Base-by-base conservation (phyloP, 2,888 invertebrate species). In the Biston stratarius region DNA sequence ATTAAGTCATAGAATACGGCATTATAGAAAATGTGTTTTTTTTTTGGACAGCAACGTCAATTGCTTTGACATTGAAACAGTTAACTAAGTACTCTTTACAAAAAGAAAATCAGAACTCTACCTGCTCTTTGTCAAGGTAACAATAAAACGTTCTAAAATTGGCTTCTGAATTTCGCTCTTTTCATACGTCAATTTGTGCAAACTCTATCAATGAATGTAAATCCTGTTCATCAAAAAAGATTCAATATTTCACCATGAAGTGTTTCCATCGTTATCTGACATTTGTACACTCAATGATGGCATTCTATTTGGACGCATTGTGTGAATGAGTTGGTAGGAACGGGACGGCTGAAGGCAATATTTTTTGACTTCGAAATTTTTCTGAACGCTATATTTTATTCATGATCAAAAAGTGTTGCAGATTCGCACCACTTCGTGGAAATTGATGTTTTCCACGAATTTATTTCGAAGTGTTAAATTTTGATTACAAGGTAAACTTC, bases 381-480 rank as follows among this genome's bases (percentile, higher is more conserved):
- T 56, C 24, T 67, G 49, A 64, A 67, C 66, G 67, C 40, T 48
- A 77, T 78, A 76, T 76, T 76, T 78, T 78, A 77, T 80, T 77
- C 72, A 77, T 77, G 60, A 33, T 64, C 48, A 12, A 57, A 66
- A 73, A 69, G 61, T 63, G 61, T 61, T 51, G 64, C 70, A 71
- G 62, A 67, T 70, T 70, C 40, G 58, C 48, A 60, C 64, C 69
- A 62, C 70, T 71, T 71, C 69, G 57, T 51, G 49, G 52, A 67
- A 74, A 77, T 75, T 73, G 68, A 73, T 76, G 71, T 72, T 71
- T 68, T 49, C 68, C 63, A 44, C 63, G 24, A 70, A 72, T 63
- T 69, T 70, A 67, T 65, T 66, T 24, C 24, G n/a, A 51, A 67
- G 71, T 66, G 60, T 70, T 70, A 72, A 63, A 72, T 69, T 68